Evolutionary conservation across 2,888 invertebrate species (phyloP).

Genomic region (Sminthurides aquaticus): DNA sequence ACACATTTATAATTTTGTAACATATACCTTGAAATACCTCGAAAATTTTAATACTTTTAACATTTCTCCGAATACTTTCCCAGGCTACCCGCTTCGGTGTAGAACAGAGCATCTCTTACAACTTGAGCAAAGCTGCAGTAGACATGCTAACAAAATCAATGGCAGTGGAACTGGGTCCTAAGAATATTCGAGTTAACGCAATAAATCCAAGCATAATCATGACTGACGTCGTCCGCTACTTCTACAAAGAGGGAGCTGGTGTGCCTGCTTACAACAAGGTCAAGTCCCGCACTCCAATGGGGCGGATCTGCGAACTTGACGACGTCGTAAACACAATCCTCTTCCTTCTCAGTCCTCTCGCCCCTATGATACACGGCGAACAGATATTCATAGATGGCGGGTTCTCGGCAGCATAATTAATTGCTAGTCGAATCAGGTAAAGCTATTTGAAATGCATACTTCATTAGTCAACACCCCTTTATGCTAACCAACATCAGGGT

Average conservation of each 20-base stretch:
- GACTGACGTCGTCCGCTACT: conserved; percentile 48
- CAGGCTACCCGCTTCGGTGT: not conserved
- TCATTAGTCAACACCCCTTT: too few relatives aligned
- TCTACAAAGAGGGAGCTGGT: conserved; percentile 27
- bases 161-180: conserved; percentile 51
- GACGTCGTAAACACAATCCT: conserved; percentile 14
- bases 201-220: conserved; percentile 53
- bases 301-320: conserved; percentile 63
- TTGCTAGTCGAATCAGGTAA: too few relatives aligned
- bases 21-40: too few relatives aligned
- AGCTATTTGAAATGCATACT: too few relatives aligned
- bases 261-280: conserved; percentile 60
- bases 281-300: conserved; percentile 71
- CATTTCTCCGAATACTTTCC: too few relatives aligned
- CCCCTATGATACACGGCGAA: conserved; percentile 8
- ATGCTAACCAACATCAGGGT: too few relatives aligned
- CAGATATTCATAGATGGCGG: conserved; percentile 13
- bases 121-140: conserved; percentile 49
- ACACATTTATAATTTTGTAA: too few relatives aligned
- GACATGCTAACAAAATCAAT: conserved; percentile 51
- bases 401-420: not conserved
- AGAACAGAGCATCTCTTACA: conserved; percentile 2
- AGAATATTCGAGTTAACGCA: conserved; percentile 52
- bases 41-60: too few relatives aligned
- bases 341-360: conserved; percentile 8